A percentile compares a stretch with the other conserved stretches of the same genome.
Evolutionary conservation across 2,113 vertebrate species (phyloP).

Genomic region (Leiothrix lutea): DNA sequence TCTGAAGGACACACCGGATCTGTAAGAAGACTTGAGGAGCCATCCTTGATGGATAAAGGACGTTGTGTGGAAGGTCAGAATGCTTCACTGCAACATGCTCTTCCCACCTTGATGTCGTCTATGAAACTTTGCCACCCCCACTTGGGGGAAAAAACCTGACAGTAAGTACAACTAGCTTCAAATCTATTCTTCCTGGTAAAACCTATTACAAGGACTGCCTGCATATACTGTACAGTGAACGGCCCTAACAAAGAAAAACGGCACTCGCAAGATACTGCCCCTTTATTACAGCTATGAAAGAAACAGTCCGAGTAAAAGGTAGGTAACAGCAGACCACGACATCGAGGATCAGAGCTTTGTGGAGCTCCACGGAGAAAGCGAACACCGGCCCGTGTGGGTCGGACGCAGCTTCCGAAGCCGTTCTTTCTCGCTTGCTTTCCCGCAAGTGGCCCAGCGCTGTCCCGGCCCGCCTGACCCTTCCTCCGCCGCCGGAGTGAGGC

Average conservation of each 20-base stretch:
- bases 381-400: not conserved
- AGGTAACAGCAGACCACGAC: not conserved
- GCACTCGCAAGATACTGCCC: not conserved
- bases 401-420: not conserved
- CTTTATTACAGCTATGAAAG: not conserved
- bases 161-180: not conserved
- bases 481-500: not conserved
- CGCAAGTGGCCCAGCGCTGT: not conserved
- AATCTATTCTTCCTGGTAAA: not conserved
- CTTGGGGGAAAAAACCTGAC: fast-evolving
- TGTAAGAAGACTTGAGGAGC: fast-evolving
- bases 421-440: not conserved
- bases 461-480: not conserved
- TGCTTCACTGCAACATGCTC: not conserved
- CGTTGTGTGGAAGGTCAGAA: too few species aligned
- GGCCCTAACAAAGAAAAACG: not conserved
- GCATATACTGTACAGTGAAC: not conserved
- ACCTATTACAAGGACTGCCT: not conserved
- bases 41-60: not conserved
- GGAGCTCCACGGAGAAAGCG: not conserved
- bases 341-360: not conserved
- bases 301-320: not conserved
- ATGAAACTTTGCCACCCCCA: not conserved
- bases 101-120: not conserved
- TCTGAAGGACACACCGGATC: not conserved